These are phyloP conservation scores for Cheilosia vulpina DNA, from an alignment of 2,888 invertebrate genomes.

Conservation along the genomic window DNA sequence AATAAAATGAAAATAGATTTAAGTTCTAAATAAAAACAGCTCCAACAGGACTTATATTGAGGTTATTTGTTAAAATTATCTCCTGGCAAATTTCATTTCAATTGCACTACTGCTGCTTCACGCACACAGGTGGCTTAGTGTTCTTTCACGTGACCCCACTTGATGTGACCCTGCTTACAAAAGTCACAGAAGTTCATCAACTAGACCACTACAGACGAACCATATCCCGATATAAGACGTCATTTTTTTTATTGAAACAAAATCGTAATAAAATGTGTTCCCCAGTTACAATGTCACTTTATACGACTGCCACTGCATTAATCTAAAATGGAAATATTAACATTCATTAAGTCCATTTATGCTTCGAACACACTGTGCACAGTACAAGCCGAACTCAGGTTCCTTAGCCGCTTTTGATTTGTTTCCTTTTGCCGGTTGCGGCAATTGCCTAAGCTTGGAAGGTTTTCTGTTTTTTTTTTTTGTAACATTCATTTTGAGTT, in stretches of 20 bases:
- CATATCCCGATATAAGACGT: no score
- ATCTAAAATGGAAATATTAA: slow-evolving; percentile 50
- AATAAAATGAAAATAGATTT: no score
- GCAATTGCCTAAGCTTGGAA: slow-evolving; percentile 54
- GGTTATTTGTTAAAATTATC: no score
- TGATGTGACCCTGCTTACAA: no score
- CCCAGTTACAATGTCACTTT: slow-evolving; percentile 6
- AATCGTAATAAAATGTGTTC: not conserved
- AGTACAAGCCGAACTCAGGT: slow-evolving; percentile 50
- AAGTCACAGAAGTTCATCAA: no score
- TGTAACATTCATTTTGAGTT: slow-evolving; percentile 1
- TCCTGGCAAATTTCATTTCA: no score
- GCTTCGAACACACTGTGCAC: slow-evolving; percentile 44
- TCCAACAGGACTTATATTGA: no score
- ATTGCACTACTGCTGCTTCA: no score
- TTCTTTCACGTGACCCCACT: no score
- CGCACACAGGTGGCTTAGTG: no score
- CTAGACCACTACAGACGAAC: no score
- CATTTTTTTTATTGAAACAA: not conserved
- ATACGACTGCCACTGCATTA: slow-evolving; percentile 34
- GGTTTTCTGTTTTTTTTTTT: slow-evolving; percentile 31
- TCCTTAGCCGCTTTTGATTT: slow-evolving; percentile 44
- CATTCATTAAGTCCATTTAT: slow-evolving; percentile 54
- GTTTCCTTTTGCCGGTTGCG: slow-evolving; percentile 39
- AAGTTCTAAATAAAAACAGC: no score